A percentile compares a stretch with the other conserved stretches of the same genome.
Conservation (phyloP, 1,140 invertebrate genomes). For the Myzus persicae region DNA sequence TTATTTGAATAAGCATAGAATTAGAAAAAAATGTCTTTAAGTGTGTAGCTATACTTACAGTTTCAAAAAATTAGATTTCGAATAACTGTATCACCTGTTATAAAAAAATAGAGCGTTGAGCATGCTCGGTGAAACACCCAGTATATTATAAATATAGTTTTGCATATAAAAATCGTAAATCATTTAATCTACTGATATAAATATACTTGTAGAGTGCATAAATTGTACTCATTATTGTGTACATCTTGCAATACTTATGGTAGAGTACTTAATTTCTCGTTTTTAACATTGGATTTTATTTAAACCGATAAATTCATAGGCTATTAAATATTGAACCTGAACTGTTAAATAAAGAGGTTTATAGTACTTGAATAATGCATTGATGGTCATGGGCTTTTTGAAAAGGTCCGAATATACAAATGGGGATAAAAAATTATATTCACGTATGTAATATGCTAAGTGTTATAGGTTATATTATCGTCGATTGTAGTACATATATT, state of each 20-base stretch:
- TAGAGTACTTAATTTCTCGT: neutral
- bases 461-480: neutral
- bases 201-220: neutral
- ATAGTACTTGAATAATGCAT: constrained; percentile 25
- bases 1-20: too few species aligned
- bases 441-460: too few species aligned
- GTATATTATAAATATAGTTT: too few species aligned
- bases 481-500: neutral
- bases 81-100: too few species aligned
- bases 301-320: neutral
- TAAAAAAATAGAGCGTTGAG: too few species aligned
- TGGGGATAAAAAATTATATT: neutral
- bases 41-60: too few species aligned
- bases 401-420: neutral
- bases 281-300: neutral
- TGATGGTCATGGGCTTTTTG: neutral
- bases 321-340: neutral
- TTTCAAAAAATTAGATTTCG: too few species aligned
- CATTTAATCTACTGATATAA: too few species aligned
- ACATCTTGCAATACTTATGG: neutral
- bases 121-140: too few species aligned
- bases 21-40: too few species aligned
- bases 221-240: neutral
- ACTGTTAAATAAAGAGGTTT: neutral
- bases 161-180: too few species aligned